Evolutionary conservation across 1,140 invertebrate species (phyloP), one percentile per base, ranked within the genome.

Genomic region (Antheraea mylitta): DNA sequence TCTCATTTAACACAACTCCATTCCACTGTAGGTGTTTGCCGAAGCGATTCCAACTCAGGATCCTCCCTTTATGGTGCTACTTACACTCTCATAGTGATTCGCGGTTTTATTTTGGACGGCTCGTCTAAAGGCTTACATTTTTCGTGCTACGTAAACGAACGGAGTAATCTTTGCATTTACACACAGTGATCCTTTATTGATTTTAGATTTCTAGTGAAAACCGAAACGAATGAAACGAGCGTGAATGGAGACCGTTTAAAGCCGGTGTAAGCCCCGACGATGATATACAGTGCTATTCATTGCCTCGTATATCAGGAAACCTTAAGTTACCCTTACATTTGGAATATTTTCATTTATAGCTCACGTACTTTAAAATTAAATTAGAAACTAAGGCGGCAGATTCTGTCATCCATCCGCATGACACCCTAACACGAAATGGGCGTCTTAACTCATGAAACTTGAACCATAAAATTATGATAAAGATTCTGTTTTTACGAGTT

Each of bases 201-300:
- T 91, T 91, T 91, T 90, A 91, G 89, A 91, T 91, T 91, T 91
- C 90, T 91, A 90, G 87, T 87, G 82, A 85, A 84, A 87, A 89
- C 71, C 87, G 86, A 87, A 90, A 87, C 85, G 89, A 89, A 90
- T 90, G 87, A 89, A 90, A 87, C 81, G 70, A 72, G 80, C 75
- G 77, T 90, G 87, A 91, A 91, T 90, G 86, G 89, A 89, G 89
- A 76, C 78, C 80, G 82, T 71, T 80, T 74, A 89, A 91, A 89
- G 87, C 89, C 87, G 84, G 53, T 83, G 83, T 91, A 89, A 91
- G 88, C 87, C 82, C 61, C 72, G 59, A 70, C 83, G 82, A 89
- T 90, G 86, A 90, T 90, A 90, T 89, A 90, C 87, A 90, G 81
- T 86, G 78, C 81, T 76, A 89, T 89, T 89, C 82, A 86, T 64